A percentile compares a stretch with the other conserved stretches of the same genome.
Evolutionary conservation across 2,113 vertebrate species (phyloP).

Genomic region (Dicrurus megarhynchus): DNA sequence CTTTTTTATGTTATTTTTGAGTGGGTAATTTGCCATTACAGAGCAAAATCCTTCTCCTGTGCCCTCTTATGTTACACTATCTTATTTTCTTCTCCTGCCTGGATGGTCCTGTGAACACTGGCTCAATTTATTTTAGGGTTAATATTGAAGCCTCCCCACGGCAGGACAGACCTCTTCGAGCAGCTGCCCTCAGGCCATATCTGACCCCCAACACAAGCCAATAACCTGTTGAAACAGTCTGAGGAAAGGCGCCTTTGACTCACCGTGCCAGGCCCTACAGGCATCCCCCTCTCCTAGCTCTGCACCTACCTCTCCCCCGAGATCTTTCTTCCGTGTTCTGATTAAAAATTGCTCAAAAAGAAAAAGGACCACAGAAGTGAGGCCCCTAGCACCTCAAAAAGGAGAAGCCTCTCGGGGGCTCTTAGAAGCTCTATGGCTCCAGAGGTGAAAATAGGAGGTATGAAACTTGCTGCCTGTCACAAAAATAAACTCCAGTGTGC

Average conservation of each 20-base stretch:
- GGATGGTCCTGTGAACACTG: neutral
- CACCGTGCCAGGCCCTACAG: fast-evolving
- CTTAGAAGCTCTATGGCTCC: neutral
- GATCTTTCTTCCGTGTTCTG: neutral
- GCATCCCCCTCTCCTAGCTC: neutral
- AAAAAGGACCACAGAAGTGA: neutral
- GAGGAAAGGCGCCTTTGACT: neutral
- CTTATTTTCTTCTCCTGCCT: neutral
- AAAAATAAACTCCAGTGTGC: neutral
- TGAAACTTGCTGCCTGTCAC: neutral
- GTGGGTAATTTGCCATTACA: conserved; percentile 75
- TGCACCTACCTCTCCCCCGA: neutral
- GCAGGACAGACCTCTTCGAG: neutral
- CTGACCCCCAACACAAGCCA: neutral
- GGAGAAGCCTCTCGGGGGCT: neutral
- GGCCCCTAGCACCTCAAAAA: neutral
- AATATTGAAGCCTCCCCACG: neutral
- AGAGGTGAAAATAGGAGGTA: neutral
- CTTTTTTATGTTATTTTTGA: conserved; percentile 74
- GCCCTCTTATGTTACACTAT: neutral
- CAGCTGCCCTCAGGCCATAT: neutral
- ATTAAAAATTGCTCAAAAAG: neutral
- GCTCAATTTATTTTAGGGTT: neutral
- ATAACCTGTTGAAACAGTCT: neutral
- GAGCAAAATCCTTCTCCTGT: conserved; percentile 50